Conservation (phyloP, 2,797 vertebrate genomes). For the Hyperoplus lanceolatus region DNA sequence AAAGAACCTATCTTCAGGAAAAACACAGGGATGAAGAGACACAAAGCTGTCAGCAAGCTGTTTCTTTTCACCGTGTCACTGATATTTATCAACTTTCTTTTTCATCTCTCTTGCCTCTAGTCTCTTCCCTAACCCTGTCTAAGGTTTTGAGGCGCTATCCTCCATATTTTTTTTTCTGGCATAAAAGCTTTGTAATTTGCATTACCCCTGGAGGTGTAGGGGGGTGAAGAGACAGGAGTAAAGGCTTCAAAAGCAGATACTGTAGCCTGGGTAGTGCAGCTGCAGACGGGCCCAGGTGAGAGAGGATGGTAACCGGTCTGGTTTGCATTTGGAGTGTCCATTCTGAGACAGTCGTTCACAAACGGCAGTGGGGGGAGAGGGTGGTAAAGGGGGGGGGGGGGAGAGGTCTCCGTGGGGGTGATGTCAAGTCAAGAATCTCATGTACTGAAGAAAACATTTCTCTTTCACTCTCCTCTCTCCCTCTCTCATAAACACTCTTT, state of each 20-base stretch:
- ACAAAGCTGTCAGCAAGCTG: conserved; percentile 58
- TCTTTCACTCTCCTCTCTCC: conserved; percentile 32
- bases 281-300: conserved; percentile 78
- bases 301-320: conserved; percentile 82
- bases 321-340: conserved; percentile 87
- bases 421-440: conserved; percentile 86
- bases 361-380: conserved; percentile 20
- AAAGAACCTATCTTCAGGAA: conserved; percentile 66
- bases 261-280: conserved; percentile 42
- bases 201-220: conserved; percentile 49
- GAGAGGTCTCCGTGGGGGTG: conserved; percentile 64
- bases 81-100: conserved; percentile 70
- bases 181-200: conserved; percentile 64
- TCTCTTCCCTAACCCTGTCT: conserved; percentile 39
- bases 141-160: conserved; percentile 20
- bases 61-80: conserved; percentile 67
- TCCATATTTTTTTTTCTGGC: conserved; percentile 15
- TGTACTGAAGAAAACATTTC: conserved; percentile 77
- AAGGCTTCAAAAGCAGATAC: conserved; percentile 60
- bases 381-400: conserved; percentile 40
- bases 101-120: conserved; percentile 53
- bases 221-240: conserved; percentile 57
- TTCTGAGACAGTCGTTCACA: conserved; percentile 74
- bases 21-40: conserved; percentile 60
- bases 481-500: conserved; percentile 49